Base-by-base conservation (phyloP, 2,888 invertebrate species). In the Chloroclystis v-ata region DNA sequence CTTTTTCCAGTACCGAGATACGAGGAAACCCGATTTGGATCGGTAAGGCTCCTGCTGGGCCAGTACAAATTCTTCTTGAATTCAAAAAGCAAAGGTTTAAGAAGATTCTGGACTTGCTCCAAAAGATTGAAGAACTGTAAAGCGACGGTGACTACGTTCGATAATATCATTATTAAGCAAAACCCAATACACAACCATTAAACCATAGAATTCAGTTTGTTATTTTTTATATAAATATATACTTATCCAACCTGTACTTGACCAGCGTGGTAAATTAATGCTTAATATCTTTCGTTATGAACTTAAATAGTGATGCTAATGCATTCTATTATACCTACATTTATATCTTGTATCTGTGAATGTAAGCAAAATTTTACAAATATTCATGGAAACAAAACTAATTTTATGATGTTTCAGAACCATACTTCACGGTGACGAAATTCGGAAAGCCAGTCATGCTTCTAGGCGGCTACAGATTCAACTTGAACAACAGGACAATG, bases 61-160 rank as follows among this genome's bases (percentile, higher is more conserved):
- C 24, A 32, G 1, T 61, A 69, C 42, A 67, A 72, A 8, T 81
- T 62, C 49, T 68, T 76, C 49, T 64, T 61, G 37, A 71, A 69
- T 37, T 67, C 69, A 30, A 53, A 60, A n/a, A 63, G 65, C 24
- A 54, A 39, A 13, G 75, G 76, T 4, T 39, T 55, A 0, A 63
- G 61, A 35, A 63, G 63, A 0, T 57, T 67, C 2, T 82, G 78
- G 80, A 68, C 61, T 26, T 81, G 80, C 43, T 54, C 64, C 10
- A 64, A 66, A 30, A 40, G 51, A 11, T 10, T 24, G 44, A 26
- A 26, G 9, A 33, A 37, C n/a, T 60, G 57, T 42, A 42, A 48
- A 37, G 56, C 56, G 1, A 57, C 49, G 0, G 29, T 63, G 3
- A 28, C 47, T 0, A 60, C 59, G 1, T 11, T 44, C 1, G n/a